A percentile compares a stretch with the other conserved stretches of the same genome.
These are phyloP conservation scores for Thalassophryne amazonica DNA, from an alignment of 2,797 vertebrate species.

Conservation along the genomic window DNA sequence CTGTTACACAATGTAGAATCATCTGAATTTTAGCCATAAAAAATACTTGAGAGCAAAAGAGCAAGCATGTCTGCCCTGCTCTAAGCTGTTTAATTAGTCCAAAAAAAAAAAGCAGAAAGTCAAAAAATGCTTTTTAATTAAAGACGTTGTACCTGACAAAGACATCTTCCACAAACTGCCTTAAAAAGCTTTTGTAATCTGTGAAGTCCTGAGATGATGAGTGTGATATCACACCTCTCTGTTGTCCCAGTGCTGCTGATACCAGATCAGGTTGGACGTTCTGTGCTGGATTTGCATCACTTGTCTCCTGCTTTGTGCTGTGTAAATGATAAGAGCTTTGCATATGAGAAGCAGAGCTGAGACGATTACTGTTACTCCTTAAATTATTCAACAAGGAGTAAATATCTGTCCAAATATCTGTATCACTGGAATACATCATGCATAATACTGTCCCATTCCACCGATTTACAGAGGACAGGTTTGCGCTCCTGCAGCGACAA, in stretches of 20 bases:
- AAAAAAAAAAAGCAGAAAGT: too few relatives aligned
- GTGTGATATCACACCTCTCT: constrained; percentile 9
- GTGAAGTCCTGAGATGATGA: neutral
- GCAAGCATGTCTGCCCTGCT: too few relatives aligned
- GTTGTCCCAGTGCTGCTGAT: constrained; percentile 36
- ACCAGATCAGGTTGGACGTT: constrained; percentile 41
- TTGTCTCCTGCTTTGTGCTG: constrained; percentile 10
- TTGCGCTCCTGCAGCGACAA: constrained; percentile 31
- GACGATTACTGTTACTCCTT: constrained; percentile 20
- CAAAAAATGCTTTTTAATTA: too few relatives aligned
- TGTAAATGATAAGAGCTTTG: constrained; percentile 38
- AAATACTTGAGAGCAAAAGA: neutral
- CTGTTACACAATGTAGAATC: neutral
- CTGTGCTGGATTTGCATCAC: constrained; percentile 63
- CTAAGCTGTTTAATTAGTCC: too few relatives aligned
- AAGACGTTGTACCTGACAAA: constrained; percentile 41
- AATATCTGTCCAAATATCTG: constrained; percentile 30
- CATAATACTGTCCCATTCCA: constrained; percentile 1
- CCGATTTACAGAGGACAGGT: constrained; percentile 16
- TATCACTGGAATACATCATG: neutral
- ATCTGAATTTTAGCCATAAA: neutral
- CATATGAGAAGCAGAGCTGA: constrained; percentile 25
- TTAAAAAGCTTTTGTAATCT: neutral
- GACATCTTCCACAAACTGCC: constrained; percentile 21
- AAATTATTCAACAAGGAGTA: constrained; percentile 28